phyloP scores from a whole-genome alignment of 1,140 invertebrate species.

The Drosophila guanche region DNA sequence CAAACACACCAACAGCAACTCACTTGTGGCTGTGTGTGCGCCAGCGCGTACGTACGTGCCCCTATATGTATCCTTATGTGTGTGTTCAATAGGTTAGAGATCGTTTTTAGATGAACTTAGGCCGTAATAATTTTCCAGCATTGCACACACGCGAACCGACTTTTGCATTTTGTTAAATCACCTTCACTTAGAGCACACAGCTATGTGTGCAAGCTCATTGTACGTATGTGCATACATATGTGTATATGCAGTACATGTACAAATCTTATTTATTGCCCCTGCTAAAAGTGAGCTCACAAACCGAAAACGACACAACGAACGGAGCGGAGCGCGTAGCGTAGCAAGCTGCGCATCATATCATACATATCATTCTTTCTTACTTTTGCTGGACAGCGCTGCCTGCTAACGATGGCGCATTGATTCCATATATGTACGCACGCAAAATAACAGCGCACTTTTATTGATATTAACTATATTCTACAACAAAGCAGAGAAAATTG shows the following conservation, averaged over 20 bases:
- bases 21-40: slow-evolving; percentile 1
- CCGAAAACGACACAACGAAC: slow-evolving; percentile 10
- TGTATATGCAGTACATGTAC: slow-evolving; percentile 10
- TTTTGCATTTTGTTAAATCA: slow-evolving; percentile 36
- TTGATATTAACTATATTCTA: slow-evolving; percentile 13
- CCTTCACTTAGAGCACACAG: slow-evolving; percentile 22
- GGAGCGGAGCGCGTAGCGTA: slow-evolving; percentile 22
- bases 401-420: slow-evolving; percentile 31
- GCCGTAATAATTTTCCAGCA: slow-evolving; percentile 40
- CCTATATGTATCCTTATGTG: slow-evolving; percentile 28
- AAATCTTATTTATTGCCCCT: slow-evolving; percentile 45
- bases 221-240: neutral
- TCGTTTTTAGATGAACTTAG: slow-evolving; percentile 48
- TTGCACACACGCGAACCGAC: slow-evolving; percentile 28
- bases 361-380: slow-evolving; percentile 7
- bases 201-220: slow-evolving; percentile 6
- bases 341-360: slow-evolving; percentile 44
- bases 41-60: slow-evolving; percentile 11
- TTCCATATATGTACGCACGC: slow-evolving; percentile 3
- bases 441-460: slow-evolving; percentile 10
- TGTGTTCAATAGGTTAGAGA: slow-evolving; percentile 46
- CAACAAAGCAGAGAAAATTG: slow-evolving; percentile 15
- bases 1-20: slow-evolving; percentile 8
- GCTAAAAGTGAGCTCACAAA: slow-evolving; percentile 41
- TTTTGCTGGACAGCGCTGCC: neutral